A percentile compares a stretch with the other conserved stretches of the same genome.
Conservation (phyloP, 2,888 invertebrate genomes). For the Cecidostiba fungosa region DNA sequence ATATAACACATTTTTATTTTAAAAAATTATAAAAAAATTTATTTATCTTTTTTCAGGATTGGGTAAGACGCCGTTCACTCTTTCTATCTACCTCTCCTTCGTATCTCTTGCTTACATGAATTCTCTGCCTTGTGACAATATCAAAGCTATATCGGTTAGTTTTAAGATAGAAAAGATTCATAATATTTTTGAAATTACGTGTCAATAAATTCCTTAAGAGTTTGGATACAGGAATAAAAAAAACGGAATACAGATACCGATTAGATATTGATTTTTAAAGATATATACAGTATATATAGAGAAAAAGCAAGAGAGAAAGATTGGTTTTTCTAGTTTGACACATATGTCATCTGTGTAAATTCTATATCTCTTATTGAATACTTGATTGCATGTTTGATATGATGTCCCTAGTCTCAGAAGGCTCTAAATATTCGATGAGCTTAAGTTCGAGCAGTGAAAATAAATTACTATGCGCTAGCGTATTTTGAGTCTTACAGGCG, state of each 20-base stretch:
- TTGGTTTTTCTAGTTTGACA: conserved; percentile 54
- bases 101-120: conserved; percentile 47
- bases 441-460: conserved; percentile 71
- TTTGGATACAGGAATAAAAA: conserved; percentile 10
- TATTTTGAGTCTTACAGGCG: conserved; percentile 75
- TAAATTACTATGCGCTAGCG: conserved; percentile 78
- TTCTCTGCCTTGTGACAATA: conserved; percentile 12
- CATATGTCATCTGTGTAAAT: conserved; percentile 46
- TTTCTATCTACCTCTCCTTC: conserved; percentile 21
- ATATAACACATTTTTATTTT: conserved; percentile 58
- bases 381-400: conserved; percentile 78
- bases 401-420: conserved; percentile 71
- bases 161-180: conserved; percentile 27
- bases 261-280: conserved; percentile 29
- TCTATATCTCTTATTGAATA: conserved; percentile 69
- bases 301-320: conserved; percentile 61
- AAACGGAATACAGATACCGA: conserved; percentile 29
- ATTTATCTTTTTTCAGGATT: conserved; percentile 55
- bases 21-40: conserved; percentile 64
- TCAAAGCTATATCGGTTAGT: conserved; percentile 23
- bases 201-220: conserved; percentile 32
- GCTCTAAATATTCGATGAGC: conserved; percentile 67
- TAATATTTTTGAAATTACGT: neutral
- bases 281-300: conserved; percentile 27
- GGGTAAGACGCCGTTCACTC: conserved; percentile 43